These are phyloP conservation scores for Caracal caracal DNA, from an alignment of 2,113 vertebrate species.

Conservation along the genomic window DNA sequence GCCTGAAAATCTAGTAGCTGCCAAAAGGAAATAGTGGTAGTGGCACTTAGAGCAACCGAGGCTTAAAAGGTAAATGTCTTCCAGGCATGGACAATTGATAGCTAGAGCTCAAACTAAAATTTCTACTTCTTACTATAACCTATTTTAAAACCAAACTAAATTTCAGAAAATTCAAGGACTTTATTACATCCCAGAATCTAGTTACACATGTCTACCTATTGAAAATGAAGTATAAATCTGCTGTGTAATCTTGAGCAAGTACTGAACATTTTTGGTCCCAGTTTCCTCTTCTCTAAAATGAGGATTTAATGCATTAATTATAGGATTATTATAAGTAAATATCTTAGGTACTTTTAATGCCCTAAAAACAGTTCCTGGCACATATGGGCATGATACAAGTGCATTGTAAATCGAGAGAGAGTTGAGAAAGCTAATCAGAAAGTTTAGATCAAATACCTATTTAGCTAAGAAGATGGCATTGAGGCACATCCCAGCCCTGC, in stretches of 20 bases:
- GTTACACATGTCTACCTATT: neutral
- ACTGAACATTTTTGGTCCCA: neutral
- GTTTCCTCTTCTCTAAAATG: neutral
- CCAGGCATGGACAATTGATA: neutral
- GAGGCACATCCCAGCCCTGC: neutral
- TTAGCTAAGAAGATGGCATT: neutral
- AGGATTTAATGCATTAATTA: neutral
- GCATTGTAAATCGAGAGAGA: neutral
- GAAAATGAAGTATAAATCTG: neutral
- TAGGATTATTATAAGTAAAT: neutral
- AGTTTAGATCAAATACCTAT: neutral
- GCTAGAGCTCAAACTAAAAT: neutral
- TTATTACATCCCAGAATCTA: neutral
- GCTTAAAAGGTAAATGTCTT: conserved; percentile 51
- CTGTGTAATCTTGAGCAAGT: neutral
- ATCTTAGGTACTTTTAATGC: neutral
- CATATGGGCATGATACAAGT: neutral
- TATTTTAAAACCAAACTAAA: conserved; percentile 14
- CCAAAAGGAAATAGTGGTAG: conserved; percentile 56
- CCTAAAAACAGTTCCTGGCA: neutral
- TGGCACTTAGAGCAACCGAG: neutral
- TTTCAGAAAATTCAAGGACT: neutral
- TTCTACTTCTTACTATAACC: neutral
- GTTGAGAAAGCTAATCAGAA: neutral
- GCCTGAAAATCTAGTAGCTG: conserved; percentile 46